phyloP scores from a whole-genome alignment of 2,113 vertebrate species.

The Myrmecobius fasciatus region DNA sequence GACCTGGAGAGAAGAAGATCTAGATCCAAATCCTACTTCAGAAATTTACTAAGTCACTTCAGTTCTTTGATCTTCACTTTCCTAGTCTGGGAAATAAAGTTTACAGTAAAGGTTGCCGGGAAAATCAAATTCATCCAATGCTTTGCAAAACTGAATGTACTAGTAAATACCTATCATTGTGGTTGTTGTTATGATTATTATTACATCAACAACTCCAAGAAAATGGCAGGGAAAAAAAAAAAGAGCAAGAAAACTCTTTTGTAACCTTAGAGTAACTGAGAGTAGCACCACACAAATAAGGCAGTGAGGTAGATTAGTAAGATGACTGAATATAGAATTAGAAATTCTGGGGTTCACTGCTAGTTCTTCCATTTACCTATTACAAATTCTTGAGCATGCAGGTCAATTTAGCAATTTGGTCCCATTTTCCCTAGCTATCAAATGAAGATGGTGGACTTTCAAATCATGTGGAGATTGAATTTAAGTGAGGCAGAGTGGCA shows the following conservation, averaged over 20 bases:
- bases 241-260: not conserved
- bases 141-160: not conserved
- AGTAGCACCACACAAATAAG: not conserved
- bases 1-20: not conserved
- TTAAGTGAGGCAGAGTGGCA: too few relatives aligned
- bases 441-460: not conserved
- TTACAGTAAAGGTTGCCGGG: not conserved
- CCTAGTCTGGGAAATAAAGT: not conserved
- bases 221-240: not conserved
- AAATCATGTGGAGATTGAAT: too few relatives aligned
- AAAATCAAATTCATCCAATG: not conserved
- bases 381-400: not conserved
- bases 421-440: not conserved
- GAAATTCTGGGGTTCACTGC: not conserved
- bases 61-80: not conserved
- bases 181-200: not conserved
- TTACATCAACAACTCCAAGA: not conserved
- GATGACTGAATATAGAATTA: not conserved
- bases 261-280: not conserved
- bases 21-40: not conserved
- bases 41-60: not conserved
- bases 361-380: not conserved
- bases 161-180: not conserved
- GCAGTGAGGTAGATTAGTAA: not conserved
- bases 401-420: not conserved